phyloP scores from a whole-genome alignment of 2,888 invertebrate species.

The Tortrix viridana region DNA sequence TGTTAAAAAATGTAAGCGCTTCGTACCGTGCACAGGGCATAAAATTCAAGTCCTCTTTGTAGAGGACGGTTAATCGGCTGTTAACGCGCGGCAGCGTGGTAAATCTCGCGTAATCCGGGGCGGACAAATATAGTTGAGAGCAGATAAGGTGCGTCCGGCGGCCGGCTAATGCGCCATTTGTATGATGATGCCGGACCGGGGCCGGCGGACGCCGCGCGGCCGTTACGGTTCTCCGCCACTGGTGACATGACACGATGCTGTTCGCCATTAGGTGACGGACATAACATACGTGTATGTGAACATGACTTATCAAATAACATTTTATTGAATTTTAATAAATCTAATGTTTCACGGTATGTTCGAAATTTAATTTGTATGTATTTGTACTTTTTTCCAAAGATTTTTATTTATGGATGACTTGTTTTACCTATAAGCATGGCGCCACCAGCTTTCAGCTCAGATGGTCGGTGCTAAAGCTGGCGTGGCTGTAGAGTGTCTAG shows the following conservation, averaged over 20 bases:
- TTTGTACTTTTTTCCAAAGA: too few relatives aligned
- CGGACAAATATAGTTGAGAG: slow-evolving; percentile 82
- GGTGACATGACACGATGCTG: slow-evolving; percentile 37
- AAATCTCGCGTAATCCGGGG: slow-evolving; percentile 80
- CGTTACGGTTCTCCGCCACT: slow-evolving; percentile 40
- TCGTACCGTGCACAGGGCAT: slow-evolving; percentile 52
- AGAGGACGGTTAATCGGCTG: slow-evolving; percentile 78
- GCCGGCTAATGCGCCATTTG: slow-evolving; percentile 79
- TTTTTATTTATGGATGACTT: too few relatives aligned
- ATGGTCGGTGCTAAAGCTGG: too few relatives aligned
- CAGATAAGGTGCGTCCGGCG: slow-evolving; percentile 80
- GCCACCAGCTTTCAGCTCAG: too few relatives aligned
- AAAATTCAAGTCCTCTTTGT: slow-evolving; percentile 77
- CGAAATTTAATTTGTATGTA: too few relatives aligned
- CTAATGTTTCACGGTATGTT: too few relatives aligned
- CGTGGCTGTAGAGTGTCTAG: too few relatives aligned
- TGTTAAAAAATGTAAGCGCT: slow-evolving; percentile 60
- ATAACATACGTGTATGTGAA: slow-evolving; percentile 1
- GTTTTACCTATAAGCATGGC: too few relatives aligned
- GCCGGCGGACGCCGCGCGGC: slow-evolving; percentile 43
- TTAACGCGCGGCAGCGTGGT: slow-evolving; percentile 77
- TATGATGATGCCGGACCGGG: slow-evolving; percentile 72
- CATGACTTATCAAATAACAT: too few relatives aligned
- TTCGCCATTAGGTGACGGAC: slow-evolving; percentile 11
- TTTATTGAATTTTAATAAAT: too few relatives aligned